These are phyloP conservation scores for Pheosia tremula DNA, from an alignment of 2,888 invertebrate species.

Conservation along the genomic window DNA sequence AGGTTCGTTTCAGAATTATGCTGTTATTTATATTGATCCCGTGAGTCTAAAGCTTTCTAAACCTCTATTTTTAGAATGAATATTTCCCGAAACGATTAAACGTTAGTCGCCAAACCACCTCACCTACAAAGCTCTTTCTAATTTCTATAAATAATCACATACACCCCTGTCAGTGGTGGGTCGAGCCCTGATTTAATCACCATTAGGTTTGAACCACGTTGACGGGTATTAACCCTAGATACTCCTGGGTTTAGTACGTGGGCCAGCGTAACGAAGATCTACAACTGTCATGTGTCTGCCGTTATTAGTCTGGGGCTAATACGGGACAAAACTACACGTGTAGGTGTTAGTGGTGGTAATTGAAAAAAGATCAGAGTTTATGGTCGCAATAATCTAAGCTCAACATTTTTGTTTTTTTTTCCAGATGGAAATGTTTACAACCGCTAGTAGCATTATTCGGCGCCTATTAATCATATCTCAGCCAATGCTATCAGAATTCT, in stretches of 20 bases:
- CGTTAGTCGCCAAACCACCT: neutral
- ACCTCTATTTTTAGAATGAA: too few species aligned
- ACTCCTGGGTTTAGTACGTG: conserved; percentile 13
- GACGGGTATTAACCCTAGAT: conserved; percentile 39
- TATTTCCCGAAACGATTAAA: neutral
- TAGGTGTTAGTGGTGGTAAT: neutral
- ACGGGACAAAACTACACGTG: neutral
- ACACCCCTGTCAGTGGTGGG: conserved; percentile 29
- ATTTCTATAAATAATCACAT: conserved; percentile 11
- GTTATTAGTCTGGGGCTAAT: neutral
- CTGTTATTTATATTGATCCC: too few species aligned
- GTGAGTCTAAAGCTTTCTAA: too few species aligned
- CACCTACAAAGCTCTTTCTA: conserved; percentile 7
- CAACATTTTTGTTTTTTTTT: too few species aligned
- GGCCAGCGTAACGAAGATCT: conserved; percentile 33
- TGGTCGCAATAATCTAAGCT: too few species aligned
- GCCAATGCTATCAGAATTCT: too few species aligned
- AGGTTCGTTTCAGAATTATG: too few species aligned
- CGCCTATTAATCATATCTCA: too few species aligned
- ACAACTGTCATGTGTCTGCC: conserved; percentile 20
- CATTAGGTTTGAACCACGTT: conserved; percentile 36
- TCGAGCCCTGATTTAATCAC: conserved; percentile 44
- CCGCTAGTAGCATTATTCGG: too few species aligned
- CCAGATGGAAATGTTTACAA: too few species aligned
- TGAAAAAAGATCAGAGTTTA: too few species aligned